Conservation (phyloP, 2,797 vertebrate genomes). For the Hydrocynus forskahlii region DNA sequence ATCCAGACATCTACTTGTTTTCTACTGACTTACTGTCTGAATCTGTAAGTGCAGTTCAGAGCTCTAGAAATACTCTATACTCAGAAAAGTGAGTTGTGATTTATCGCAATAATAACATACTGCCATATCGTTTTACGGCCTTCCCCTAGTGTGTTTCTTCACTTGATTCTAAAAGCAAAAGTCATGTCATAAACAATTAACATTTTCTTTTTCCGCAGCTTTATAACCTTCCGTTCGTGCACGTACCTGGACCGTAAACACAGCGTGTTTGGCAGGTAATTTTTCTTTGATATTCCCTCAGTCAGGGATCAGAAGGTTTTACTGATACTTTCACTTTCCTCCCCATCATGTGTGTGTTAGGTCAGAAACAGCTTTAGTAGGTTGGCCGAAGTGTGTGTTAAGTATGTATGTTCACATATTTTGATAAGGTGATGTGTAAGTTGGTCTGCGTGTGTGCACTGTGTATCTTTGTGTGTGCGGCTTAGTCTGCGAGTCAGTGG, state of each 20-base stretch:
- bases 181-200: background rate
- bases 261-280: constrained; percentile 92
- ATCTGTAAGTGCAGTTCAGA: no score
- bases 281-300: no score
- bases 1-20: no score
- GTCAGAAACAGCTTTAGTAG: no score
- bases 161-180: background rate
- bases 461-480: background rate
- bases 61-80: no score
- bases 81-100: no score
- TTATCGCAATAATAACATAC: background rate
- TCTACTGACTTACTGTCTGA: no score
- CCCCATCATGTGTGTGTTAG: background rate
- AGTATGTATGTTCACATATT: background rate
- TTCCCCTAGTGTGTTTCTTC: background rate
- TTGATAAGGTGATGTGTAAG: background rate
- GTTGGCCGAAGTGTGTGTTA: background rate
- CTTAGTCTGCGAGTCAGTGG: background rate
- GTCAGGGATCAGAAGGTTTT: background rate
- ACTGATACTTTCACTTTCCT: background rate
- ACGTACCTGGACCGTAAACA: constrained; percentile 95
- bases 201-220: constrained; percentile 73
- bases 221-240: constrained; percentile 97
- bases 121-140: background rate
- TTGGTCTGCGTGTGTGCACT: background rate